These are phyloP conservation scores for Pangasius mekongensis DNA, from an alignment of 2,797 vertebrate species.

Conservation along the genomic window DNA sequence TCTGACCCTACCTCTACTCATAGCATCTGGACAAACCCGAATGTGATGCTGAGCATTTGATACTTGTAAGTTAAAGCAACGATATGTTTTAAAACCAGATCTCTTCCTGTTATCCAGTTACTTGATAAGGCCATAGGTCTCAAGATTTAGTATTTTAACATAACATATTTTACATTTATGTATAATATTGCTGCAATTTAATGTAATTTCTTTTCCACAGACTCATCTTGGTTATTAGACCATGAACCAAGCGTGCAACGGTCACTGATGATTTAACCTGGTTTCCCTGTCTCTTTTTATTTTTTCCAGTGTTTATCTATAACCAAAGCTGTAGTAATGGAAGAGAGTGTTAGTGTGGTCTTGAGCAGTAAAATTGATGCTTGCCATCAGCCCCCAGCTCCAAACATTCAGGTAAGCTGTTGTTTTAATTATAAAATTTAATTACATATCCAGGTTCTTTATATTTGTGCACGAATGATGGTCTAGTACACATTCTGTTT, in stretches of 20 bases:
- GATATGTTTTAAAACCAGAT: conserved; percentile 9
- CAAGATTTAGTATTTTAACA: neutral
- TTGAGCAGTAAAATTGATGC: conserved; percentile 40
- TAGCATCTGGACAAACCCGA: conserved; percentile 63
- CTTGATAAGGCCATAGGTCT: neutral
- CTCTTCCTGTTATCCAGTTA: neutral
- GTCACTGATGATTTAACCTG: neutral
- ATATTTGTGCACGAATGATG: neutral
- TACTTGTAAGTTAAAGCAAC: conserved; percentile 76
- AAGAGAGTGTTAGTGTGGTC: conserved; percentile 50
- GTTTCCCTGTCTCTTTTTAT: neutral
- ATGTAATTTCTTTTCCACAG: neutral
- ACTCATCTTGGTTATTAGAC: neutral
- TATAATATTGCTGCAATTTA: neutral
- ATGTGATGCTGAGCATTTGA: conserved; percentile 64
- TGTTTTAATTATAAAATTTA: neutral
- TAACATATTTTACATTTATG: neutral
- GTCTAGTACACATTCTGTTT: conserved; percentile 35
- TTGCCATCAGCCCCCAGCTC: conserved; percentile 34
- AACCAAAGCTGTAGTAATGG: conserved; percentile 57
- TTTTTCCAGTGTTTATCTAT: conserved; percentile 64
- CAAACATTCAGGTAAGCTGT: conserved; percentile 44
- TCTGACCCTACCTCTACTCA: conserved; percentile 66
- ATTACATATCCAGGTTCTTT: neutral
- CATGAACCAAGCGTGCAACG: neutral